phyloP scores from a whole-genome alignment of 2,888 invertebrate genomes.

The Caenorhabditis panamensis region DNA sequence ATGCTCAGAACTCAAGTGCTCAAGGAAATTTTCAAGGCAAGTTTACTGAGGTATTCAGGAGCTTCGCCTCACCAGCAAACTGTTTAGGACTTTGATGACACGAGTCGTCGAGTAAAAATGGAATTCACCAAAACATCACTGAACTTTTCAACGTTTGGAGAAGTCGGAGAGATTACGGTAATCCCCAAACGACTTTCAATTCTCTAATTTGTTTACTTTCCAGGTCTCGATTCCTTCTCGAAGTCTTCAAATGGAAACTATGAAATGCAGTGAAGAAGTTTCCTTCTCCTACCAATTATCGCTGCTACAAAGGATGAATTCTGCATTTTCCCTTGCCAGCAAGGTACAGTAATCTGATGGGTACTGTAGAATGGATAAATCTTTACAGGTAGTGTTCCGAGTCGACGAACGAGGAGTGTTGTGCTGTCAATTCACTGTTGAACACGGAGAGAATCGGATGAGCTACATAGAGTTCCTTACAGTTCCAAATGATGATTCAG shows the following conservation, averaged over 20 bases:
- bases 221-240: conserved; percentile 46
- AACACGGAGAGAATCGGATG: conserved; percentile 49
- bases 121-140: conserved; percentile 5
- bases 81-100: conserved; percentile 44
- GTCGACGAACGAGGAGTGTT: conserved; percentile 64
- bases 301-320: conserved; percentile 54
- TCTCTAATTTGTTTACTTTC: neutral
- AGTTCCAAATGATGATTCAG: conserved; percentile 34
- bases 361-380: neutral
- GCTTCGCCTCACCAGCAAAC: too few relatives aligned
- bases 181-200: neutral
- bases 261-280: conserved; percentile 34
- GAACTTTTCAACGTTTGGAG: conserved; percentile 44
- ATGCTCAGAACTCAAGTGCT: conserved; percentile 51
- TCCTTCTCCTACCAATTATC: conserved; percentile 33
- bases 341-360: conserved; percentile 23
- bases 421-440: conserved; percentile 61
- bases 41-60: neutral
- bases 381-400: conserved; percentile 60
- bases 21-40: conserved; percentile 49
- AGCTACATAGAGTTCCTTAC: conserved; percentile 64
- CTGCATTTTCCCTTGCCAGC: conserved; percentile 28
- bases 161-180: conserved; percentile 50
- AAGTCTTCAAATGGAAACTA: conserved; percentile 53
- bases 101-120: conserved; percentile 32